Evolutionary conservation across 2,797 vertebrate genomes (phyloP).

Genomic region (Decapterus maruadsi): DNA sequence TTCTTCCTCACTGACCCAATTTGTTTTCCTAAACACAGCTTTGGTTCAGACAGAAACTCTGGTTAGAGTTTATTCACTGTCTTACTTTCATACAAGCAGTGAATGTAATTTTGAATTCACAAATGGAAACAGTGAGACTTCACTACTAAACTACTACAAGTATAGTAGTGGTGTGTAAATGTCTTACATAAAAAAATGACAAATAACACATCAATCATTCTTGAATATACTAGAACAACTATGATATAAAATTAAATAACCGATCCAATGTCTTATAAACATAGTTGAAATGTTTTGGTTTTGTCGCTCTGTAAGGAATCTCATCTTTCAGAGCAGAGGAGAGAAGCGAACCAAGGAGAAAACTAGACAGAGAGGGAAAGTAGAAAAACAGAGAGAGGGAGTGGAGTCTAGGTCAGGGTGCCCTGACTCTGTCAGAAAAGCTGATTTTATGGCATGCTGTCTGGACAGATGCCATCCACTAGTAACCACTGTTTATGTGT

Average conservation of each 20-base stretch:
- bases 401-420: conserved; percentile 82
- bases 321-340: conserved; percentile 27
- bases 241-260: background rate
- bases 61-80: background rate
- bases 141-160: too few species aligned
- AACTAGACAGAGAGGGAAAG: conserved; percentile 31
- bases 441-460: conserved; percentile 79
- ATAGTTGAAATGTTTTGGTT: conserved; percentile 9
- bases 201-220: background rate
- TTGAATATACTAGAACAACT: background rate
- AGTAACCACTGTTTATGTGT: conserved; percentile 48
- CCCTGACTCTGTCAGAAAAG: conserved; percentile 81
- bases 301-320: background rate
- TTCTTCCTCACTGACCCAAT: conserved; percentile 26
- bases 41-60: background rate
- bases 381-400: conserved; percentile 59
- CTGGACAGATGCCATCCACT: conserved; percentile 70
- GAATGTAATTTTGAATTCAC: background rate
- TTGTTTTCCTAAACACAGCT: background rate
- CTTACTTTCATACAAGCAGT: background rate
- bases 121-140: background rate
- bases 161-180: background rate
- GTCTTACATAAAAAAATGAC: background rate
- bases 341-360: conserved; percentile 2
- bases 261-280: background rate